A percentile compares a stretch with the other conserved stretches of the same genome.
Evolutionary conservation across 2,888 invertebrate species (phyloP).

Genomic region (Pseudococcus jackbeardsleyi): DNA sequence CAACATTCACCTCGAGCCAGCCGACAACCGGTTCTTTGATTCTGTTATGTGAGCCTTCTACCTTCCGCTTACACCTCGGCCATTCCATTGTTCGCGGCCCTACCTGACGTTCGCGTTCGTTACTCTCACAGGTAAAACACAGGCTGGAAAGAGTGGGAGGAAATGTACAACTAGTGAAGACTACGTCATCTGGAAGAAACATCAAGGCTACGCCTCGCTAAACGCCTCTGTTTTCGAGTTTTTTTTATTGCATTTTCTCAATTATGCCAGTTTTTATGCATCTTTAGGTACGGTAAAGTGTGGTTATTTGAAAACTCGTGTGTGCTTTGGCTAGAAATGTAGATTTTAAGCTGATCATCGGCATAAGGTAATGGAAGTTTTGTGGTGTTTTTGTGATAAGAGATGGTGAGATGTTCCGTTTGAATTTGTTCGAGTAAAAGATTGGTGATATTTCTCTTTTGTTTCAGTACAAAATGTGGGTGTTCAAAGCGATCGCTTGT

Average conservation of each 20-base stretch:
- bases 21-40: conserved; percentile 36
- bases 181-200: conserved; percentile 57
- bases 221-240: conserved; percentile 55
- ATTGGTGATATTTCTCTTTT: not conserved
- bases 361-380: not conserved
- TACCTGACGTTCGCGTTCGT: conserved; percentile 34
- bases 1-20: conserved; percentile 31
- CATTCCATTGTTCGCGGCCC: conserved; percentile 38
- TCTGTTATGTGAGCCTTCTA: not conserved
- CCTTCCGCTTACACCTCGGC: not conserved
- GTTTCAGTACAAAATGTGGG: conserved; percentile 56
- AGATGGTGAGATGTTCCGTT: not conserved
- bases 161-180: conserved; percentile 27
- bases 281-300: not conserved
- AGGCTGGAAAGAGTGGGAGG: conserved; percentile 54
- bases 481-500: conserved; percentile 31
- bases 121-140: conserved; percentile 43
- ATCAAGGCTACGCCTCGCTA: conserved; percentile 62
- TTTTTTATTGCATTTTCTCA: conserved; percentile 35
- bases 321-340: conserved; percentile 47
- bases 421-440: not conserved
- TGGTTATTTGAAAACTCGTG: not conserved
- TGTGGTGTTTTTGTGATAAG: not conserved
- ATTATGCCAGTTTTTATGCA: conserved; percentile 36
- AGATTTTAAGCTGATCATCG: conserved; percentile 1